These are phyloP conservation scores for Serilophus lunatus DNA, from an alignment of 2,113 vertebrate genomes.

Conservation along the genomic window DNA sequence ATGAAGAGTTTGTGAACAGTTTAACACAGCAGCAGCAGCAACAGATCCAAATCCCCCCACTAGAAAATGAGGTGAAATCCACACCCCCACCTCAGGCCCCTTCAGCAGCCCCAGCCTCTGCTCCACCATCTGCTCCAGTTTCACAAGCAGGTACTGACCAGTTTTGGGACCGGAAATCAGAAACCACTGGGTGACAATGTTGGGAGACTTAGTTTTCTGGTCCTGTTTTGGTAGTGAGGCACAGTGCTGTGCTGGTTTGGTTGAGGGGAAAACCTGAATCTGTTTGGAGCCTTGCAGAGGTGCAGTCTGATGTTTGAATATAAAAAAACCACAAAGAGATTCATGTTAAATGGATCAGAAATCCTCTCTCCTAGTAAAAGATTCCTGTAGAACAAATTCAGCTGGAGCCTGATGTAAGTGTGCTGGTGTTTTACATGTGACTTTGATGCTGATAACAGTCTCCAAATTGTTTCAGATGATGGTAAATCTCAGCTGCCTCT, in stretches of 20 bases:
- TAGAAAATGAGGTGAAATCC: conserved; percentile 74
- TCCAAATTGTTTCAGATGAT: conserved; percentile 72
- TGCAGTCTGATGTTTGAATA: neutral
- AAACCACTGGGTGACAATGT: neutral
- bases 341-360: neutral
- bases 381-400: neutral
- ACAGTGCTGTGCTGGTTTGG: neutral
- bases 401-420: neutral
- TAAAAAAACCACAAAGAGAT: neutral
- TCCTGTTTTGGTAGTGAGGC: neutral
- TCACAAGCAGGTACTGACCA: conserved; percentile 67
- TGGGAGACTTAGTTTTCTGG: fast-evolving
- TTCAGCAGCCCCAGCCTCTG: conserved; percentile 43
- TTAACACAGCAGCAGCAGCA: conserved; percentile 77
- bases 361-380: neutral
- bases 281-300: neutral
- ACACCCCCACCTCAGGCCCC: conserved; percentile 64
- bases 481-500: conserved; percentile 85
- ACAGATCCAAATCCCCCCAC: conserved; percentile 59
- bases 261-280: neutral
- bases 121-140: conserved; percentile 59
- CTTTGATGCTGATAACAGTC: neutral
- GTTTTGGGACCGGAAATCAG: neutral
- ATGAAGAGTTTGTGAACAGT: conserved; percentile 89
- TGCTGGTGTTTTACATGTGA: fast-evolving